A percentile compares a stretch with the other conserved stretches of the same genome.
These are phyloP conservation scores for Rhyacophila evoluta DNA, from an alignment of 2,888 invertebrate genomes.

Conservation along the genomic window DNA sequence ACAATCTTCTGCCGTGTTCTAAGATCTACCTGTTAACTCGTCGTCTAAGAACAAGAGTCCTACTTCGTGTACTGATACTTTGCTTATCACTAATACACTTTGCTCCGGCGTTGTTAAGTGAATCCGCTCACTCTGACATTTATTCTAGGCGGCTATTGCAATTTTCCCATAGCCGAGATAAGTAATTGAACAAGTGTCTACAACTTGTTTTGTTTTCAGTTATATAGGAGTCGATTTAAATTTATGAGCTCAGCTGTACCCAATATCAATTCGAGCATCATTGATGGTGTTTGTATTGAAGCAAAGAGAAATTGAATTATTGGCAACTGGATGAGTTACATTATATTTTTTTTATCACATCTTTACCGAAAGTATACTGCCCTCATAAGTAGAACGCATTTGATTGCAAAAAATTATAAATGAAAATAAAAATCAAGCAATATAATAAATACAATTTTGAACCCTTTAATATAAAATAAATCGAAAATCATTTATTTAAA, in stretches of 20 bases:
- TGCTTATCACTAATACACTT: conserved; percentile 23
- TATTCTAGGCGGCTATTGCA: conserved; percentile 38
- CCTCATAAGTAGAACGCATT: too few species aligned
- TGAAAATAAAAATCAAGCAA: too few species aligned
- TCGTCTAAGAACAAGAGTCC: background rate
- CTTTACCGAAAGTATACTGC: too few species aligned
- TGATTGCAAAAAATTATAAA: too few species aligned
- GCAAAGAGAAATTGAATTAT: too few species aligned
- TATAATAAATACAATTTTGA: too few species aligned
- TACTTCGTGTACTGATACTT: conserved; percentile 11
- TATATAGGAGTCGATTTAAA: background rate
- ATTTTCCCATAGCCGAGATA: conserved; percentile 45
- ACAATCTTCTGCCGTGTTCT: background rate
- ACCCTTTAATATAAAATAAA: too few species aligned
- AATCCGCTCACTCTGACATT: conserved; percentile 45
- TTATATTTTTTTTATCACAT: too few species aligned
- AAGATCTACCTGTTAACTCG: background rate
- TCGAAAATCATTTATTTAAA: too few species aligned
- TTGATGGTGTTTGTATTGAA: too few species aligned
- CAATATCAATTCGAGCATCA: background rate
- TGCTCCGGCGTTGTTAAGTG: conserved; percentile 34
- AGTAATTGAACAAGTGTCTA: conserved; percentile 14
- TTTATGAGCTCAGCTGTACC: background rate
- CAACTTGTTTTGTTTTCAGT: conserved; percentile 15
- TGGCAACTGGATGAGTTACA: too few species aligned